Evolutionary conservation across 2,113 vertebrate species (phyloP), one percentile per base, ranked within the genome.

Genomic region (Loxodonta africana): DNA sequence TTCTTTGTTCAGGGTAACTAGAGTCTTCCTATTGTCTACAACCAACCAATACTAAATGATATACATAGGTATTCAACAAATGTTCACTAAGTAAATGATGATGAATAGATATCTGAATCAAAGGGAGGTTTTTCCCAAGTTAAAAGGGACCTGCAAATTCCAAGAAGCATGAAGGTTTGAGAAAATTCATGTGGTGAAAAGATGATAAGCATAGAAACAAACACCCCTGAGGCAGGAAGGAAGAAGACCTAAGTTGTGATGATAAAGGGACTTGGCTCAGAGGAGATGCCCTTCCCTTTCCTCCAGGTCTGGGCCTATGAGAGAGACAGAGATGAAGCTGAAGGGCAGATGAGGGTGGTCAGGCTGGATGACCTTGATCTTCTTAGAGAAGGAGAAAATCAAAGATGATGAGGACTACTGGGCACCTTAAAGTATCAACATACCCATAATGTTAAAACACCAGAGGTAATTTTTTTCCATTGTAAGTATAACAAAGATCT

Each of bases 401-500:
- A 92, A 85, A 83, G 53, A 60, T 5, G 33, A 69, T 10, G 28
- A 74, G 18, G 77, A 62, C 14, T 4, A 0, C 62, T 48, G 12
- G 69, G 28, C 33, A 86, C 33, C n/a, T 94, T 30, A 18, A 94
- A 46, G 21, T 60, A 84, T 90, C 71, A 88, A 33, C n/a, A 82
- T 20, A 48, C 18, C 30, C 21, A 41, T 12, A 9, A 80, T 44
- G 94, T 73, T 81, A 73, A 95, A 76, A 69, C 10, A 53, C 60
- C 30, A 76, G 15, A 10, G 15, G 25, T 9, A 57, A 84, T 82
- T 53, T 15, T 25, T 92, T 77, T 37, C 51, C 51, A 88, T 15
- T 89, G 33, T 20, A 95, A 73, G n/a, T 28, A n/a, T 71, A 94
- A 60, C 23, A 65, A 86, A 88, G 15, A 77, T 74, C 53, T 83